phyloP scores from a whole-genome alignment of 1,140 invertebrate genomes.

The Anastrepha ludens region DNA sequence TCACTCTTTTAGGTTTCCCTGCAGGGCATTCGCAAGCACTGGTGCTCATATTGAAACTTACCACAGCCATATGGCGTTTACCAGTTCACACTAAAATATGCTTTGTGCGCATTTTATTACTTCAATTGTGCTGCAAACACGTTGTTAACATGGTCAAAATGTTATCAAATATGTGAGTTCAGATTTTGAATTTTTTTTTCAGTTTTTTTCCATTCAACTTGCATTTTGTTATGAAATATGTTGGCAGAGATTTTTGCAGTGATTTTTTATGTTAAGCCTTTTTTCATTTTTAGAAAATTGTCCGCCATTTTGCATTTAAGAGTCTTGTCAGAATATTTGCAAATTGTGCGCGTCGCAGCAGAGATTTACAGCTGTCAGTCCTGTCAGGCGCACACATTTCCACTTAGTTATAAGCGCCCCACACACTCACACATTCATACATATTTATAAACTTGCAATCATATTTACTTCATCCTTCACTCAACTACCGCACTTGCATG shows the following conservation, averaged over 20 bases:
- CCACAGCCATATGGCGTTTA: not conserved
- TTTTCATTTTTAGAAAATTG: not conserved
- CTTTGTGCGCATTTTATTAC: not conserved
- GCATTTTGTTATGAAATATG: not conserved
- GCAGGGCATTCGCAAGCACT: too few relatives aligned
- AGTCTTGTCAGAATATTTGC: not conserved
- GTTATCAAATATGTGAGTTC: not conserved
- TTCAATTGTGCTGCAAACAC: conserved; percentile 33
- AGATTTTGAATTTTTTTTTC: not conserved
- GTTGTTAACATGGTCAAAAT: conserved; percentile 37
- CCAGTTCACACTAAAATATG: not conserved
- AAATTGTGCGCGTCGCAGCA: not conserved
- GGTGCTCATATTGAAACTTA: too few relatives aligned
- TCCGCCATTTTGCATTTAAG: not conserved
- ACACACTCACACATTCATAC: not conserved
- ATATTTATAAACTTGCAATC: not conserved
- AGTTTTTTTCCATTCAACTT: not conserved
- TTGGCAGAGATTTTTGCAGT: not conserved
- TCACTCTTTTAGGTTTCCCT: too few relatives aligned
- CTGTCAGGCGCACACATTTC: not conserved
- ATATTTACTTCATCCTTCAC: not conserved
- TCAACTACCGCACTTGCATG: not conserved
- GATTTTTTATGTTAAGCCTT: not conserved
- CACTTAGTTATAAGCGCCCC: not conserved
- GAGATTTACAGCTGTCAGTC: conserved; percentile 33